Evolutionary conservation across 2,113 vertebrate genomes (phyloP), one percentile per base, ranked within the genome.

Genomic region (Atrichornis clamosus): DNA sequence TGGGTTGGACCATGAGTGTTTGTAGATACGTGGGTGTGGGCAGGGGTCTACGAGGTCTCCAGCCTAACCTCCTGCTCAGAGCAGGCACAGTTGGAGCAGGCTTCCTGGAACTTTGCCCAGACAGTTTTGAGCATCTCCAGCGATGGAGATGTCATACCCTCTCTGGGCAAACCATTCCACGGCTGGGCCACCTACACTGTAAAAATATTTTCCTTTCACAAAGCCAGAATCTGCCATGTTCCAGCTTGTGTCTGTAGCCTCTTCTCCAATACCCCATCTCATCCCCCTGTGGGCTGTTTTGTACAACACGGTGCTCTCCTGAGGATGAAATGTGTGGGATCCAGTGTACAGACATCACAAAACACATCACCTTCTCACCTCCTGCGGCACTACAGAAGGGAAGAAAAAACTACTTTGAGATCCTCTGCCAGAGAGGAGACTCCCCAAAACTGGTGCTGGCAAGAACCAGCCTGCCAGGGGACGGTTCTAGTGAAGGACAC

Each of bases 301-400:
- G 28, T 35, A 15, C 10, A 28, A 30, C 8, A 8, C 24, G 18
- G 27, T 26, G 21, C n/a, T 73, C 24, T 49, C 13, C 55, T 50
- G 37, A 52, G 28, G 59, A 50, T 1, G 1, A 2, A 7, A 6
- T 15, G 6, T 4, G 2, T 15, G 27, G 50, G 35, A 68, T 35
- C 28, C n/a, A 55, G 7, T 2, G 4, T 4, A 15, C 3, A 11
- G 35, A 12, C 3, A 11, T 23, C 22, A 37, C 10, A 35, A 44
- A 84, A 65, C n/a, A 67, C 15, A 67, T 11, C 28, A 22, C 11
- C 39, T 58, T 70, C 47, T 79, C n/a, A 26, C 28, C 65, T 87
- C 46, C 52, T 47, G 35, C 4, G 9, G n/a, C 39, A 44, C 52
- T 42, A 41, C n/a, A 41, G 32, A 52, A 73, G 62, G 14, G 8